phyloP scores from a whole-genome alignment of 1,140 invertebrate genomes.

The Leptinotarsa defecta region DNA sequence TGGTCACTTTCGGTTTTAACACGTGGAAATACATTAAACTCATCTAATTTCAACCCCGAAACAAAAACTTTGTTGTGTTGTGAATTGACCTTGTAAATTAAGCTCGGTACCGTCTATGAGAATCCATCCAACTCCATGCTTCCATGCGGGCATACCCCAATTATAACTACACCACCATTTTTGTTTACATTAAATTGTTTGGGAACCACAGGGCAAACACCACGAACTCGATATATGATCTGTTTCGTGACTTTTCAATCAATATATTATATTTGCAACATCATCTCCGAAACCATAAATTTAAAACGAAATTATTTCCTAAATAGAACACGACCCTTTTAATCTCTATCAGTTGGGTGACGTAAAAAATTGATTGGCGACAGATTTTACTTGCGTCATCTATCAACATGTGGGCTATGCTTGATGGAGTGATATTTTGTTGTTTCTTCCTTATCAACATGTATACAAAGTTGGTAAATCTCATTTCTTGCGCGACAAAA shows the following conservation, averaged over 20 bases:
- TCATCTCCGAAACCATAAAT: not conserved
- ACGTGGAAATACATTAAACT: no score
- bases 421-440: no score
- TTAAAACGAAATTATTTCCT: not conserved
- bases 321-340: not conserved
- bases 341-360: not conserved
- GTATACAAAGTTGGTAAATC: no score
- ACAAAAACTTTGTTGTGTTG: no score
- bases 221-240: not conserved
- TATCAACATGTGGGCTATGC: no score
- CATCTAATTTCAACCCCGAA: no score
- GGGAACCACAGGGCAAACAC: not conserved
- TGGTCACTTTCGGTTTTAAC: no score
- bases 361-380: not conserved
- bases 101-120: no score
- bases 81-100: no score
- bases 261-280: not conserved
- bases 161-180: constrained; percentile 28
- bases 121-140: not conserved
- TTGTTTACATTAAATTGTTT: constrained; percentile 22
- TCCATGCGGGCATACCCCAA: constrained; percentile 24
- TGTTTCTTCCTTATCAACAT: no score
- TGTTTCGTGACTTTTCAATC: constrained; percentile 3
- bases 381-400: no score
- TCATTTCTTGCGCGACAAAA: no score